Evolutionary conservation across 2,888 invertebrate genomes (phyloP), one percentile per base, ranked within the genome.

Genomic region (Oxytorus armatus): DNA sequence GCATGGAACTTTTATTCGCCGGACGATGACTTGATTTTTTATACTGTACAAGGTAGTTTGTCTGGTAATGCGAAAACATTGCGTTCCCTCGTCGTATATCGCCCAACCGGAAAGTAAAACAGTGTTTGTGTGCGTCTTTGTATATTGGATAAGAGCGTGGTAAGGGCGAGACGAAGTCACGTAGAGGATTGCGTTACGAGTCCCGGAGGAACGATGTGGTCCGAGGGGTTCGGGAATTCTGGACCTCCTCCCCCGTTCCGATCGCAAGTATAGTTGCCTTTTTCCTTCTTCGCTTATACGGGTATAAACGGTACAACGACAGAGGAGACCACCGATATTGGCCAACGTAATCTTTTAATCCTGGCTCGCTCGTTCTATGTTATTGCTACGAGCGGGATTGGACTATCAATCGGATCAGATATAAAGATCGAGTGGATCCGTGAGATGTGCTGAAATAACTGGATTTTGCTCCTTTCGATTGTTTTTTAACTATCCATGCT

Each of bases 281-380:
- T n/a, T 57, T 42, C 16, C 83, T 84, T 82, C 79, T 83, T 83
- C 84, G 79, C 79, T 78, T 79, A 65, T 81, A 65, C 80, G 77
- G 33, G 18, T 57, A 57, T 57, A 74, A 74, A 57, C 18, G 36
- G 3, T 25, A 51, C 44, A 51, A 63, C 61, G 11, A 16, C 59
- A 51, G 36, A 77, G 77, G 36, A 77, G 77, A 83, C 73, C 63
- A 70, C 77, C 81, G 85, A 86, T 88, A 89, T 86, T 85, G 87
- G 84, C 86, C 84, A 77, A 72, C 73, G 82, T 87, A 88, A 88
- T 88, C 89, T 87, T 88, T 88, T 89, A 88, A 89, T 89, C 85
- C 84, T 21, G 66, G 81, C 74, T 80, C 51, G 25, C 59, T 61
- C 14, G 36, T 29, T 72, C 8, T 57, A 73, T 82, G 83, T 85